phyloP scores from a whole-genome alignment of 2,888 invertebrate genomes.

The Diarsia rubi region DNA sequence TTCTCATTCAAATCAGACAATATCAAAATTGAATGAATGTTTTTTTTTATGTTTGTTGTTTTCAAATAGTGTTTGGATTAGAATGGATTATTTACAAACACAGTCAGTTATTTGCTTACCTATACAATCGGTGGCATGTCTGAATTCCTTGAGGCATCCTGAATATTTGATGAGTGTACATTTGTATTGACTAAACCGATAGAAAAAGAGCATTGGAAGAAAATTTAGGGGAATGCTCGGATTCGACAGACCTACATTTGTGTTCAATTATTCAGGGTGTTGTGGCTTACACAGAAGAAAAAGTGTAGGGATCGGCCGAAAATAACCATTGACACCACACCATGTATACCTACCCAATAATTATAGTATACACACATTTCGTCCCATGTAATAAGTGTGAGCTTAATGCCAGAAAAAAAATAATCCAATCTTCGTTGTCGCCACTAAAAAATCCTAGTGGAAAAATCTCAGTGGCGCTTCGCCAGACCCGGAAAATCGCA shows the following conservation, averaged over 20 bases:
- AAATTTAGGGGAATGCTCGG: constrained; percentile 48
- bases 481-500: background rate
- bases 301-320: background rate
- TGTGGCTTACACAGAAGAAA: background rate
- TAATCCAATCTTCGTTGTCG: background rate
- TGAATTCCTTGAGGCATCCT: constrained; percentile 46
- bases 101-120: constrained; percentile 16
- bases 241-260: constrained; percentile 19
- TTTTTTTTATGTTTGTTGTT: constrained; percentile 34
- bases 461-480: background rate
- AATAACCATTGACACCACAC: background rate
- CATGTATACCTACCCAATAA: background rate
- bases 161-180: constrained; percentile 56
- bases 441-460: background rate
- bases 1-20: constrained; percentile 28
- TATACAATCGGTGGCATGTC: constrained; percentile 19
- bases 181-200: constrained; percentile 52
- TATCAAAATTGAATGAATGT: constrained; percentile 1
- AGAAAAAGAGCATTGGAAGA: constrained; percentile 27
- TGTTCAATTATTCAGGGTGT: constrained; percentile 39
- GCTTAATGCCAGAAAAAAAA: background rate
- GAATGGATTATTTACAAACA: constrained; percentile 39
- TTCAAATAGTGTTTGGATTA: constrained; percentile 14
- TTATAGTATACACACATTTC: background rate
- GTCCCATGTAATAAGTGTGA: background rate